Evolutionary conservation across 2,113 vertebrate species (phyloP).

Genomic region (Mola mola): DNA sequence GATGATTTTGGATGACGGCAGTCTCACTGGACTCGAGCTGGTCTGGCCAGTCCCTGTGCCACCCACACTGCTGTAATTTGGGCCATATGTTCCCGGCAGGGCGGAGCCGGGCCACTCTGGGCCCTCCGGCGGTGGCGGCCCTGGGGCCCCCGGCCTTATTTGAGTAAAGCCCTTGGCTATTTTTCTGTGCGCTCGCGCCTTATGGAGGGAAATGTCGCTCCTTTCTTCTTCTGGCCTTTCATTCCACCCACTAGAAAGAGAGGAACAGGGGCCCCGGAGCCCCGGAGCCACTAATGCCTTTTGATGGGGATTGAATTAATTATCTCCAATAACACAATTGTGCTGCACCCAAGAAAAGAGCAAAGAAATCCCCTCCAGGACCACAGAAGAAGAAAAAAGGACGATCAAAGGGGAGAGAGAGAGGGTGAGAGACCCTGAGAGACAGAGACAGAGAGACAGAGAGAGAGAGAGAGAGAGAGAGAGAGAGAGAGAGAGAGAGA

Average conservation of each 20-base stretch:
- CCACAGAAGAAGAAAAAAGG: conserved; percentile 74
- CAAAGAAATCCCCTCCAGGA: conserved; percentile 91
- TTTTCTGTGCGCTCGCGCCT: conserved; percentile 55
- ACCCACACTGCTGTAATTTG: conserved; percentile 74
- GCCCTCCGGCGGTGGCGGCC: conserved; percentile 68
- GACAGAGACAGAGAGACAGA: background rate
- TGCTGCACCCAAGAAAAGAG: conserved; percentile 97
- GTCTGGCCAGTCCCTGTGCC: conserved; percentile 18
- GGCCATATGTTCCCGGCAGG: conserved; percentile 88
- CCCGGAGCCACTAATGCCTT: conserved; percentile 93
- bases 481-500: conserved; percentile 51
- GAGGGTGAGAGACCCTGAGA: background rate
- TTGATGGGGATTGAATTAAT: conserved; percentile 99
- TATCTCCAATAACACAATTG: conserved; percentile 99
- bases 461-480: background rate
- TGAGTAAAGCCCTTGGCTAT: conserved; percentile 87
- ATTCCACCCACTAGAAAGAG: conserved; percentile 79
- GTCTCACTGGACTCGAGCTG: background rate
- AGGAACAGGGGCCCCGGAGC: conserved; percentile 88
- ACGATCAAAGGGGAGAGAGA: conserved; percentile 4
- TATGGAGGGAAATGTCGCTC: conserved; percentile 74
- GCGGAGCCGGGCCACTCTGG: conserved; percentile 64
- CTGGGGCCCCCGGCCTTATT: conserved; percentile 67
- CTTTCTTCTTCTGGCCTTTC: conserved; percentile 86
- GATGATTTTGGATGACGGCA: too few relatives aligned